Evolutionary conservation across 1,140 invertebrate genomes (phyloP).

Genomic region (Ceratina japonica): DNA sequence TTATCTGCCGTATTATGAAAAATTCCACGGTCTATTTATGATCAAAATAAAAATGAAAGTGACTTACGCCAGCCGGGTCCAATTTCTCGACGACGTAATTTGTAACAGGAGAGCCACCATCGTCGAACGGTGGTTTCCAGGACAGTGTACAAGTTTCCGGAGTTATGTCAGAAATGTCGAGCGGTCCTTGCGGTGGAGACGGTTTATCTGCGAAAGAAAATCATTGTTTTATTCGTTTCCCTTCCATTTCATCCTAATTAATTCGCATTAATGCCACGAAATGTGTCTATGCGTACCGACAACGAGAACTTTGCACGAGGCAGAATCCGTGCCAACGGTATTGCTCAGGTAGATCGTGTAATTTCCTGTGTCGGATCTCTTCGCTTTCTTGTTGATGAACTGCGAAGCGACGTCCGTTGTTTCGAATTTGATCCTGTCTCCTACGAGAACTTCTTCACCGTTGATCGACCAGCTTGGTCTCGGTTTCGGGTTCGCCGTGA

Average conservation of each 20-base stretch:
- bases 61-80: conserved; percentile 87
- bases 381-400: conserved; percentile 92
- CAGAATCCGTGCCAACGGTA: conserved; percentile 92
- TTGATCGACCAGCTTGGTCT: conserved; percentile 93
- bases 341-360: conserved; percentile 96
- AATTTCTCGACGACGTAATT: conserved; percentile 98
- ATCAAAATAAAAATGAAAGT: conserved; percentile 5
- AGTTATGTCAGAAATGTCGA: conserved; percentile 95
- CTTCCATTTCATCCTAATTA: no score
- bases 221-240: background rate
- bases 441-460: conserved; percentile 89
- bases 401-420: conserved; percentile 90
- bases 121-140: conserved; percentile 96
- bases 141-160: conserved; percentile 96
- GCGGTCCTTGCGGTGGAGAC: conserved; percentile 91
- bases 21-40: no score
- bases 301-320: conserved; percentile 90
- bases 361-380: conserved; percentile 93
- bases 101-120: conserved; percentile 97
- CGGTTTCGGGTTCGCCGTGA: conserved; percentile 92
- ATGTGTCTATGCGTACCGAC: conserved; percentile 80
- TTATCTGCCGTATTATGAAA: no score
- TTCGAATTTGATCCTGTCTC: conserved; percentile 93
- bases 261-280: background rate
- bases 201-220: conserved; percentile 85